Evolutionary conservation across 1,140 invertebrate genomes (phyloP), one percentile per base, ranked within the genome.

Genomic region (Anthonomus grandis): DNA sequence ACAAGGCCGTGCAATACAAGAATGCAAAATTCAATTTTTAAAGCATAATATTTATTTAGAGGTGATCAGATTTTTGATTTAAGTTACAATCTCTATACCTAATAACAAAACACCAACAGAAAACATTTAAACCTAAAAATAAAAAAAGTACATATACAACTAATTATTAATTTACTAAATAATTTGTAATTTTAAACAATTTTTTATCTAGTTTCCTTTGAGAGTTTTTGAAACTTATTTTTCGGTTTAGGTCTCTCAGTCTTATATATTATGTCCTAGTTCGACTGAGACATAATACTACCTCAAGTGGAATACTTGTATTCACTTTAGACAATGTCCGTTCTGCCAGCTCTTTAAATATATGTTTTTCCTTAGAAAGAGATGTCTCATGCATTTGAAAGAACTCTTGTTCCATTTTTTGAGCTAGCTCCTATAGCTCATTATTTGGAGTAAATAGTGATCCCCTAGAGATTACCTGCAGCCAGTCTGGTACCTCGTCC

Each of bases 151-250:
- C 6, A 31, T 31, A 39, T 39, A 39, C 24, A 23, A 45, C 24
- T 21, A 23, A 23, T 45, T 45, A n/a, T n/a, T n/a, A n/a, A n/a
- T n/a, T n/a, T n/a, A n/a, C n/a, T n/a, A n/a, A n/a, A 22, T 3
- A 19, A 45, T 45, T 10, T 12, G 19, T 45, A 24, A 22, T 3
- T 4, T 4, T 21, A 12, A 24, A 45, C 15, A 45, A n/a, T n/a
- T n/a, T n/a, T n/a, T n/a, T n/a, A n/a, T n/a, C n/a, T n/a, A n/a
- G n/a, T 19, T 45, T 21, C 17, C 15, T 39, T 39, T n/a, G 37
- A n/a, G 37, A 39, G 37, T 39, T 39, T 39, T 39, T 39, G 17
- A 39, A 39, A 39, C 37, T 39, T 39, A 39, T 39, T 39, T 39
- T 39, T 13, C 37, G 37, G 17, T 39, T 39, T 39, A 39, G 15